A percentile compares a stretch with the other conserved stretches of the same genome.
These are phyloP conservation scores for Brachyrhaphis roseni DNA, from an alignment of 2,797 vertebrate genomes.

Conservation along the genomic window DNA sequence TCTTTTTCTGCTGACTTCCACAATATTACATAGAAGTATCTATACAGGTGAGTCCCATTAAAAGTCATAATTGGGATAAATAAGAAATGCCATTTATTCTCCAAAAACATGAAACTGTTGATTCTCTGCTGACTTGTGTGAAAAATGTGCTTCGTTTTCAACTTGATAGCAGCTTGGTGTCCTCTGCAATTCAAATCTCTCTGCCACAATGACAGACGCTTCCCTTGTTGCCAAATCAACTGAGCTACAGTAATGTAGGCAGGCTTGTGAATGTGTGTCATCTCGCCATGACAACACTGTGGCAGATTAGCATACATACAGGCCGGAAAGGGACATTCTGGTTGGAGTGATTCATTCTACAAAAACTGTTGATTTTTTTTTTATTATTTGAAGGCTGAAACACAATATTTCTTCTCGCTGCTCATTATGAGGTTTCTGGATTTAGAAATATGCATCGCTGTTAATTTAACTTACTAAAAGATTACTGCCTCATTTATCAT, in stretches of 20 bases:
- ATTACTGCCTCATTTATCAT: neutral
- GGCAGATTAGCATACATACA: neutral
- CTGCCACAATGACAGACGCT: conserved; percentile 7
- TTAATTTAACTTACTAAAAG: neutral
- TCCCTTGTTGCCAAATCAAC: conserved; percentile 6
- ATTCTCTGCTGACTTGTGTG: neutral
- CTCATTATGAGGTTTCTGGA: neutral
- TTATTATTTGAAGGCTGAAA: neutral
- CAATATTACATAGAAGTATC: neutral
- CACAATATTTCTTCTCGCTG: neutral
- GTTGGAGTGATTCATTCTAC: neutral
- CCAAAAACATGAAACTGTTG: neutral
- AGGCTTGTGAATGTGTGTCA: neutral
- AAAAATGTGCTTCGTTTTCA: neutral
- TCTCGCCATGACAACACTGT: neutral
- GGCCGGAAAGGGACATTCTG: neutral
- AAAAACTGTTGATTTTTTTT: neutral
- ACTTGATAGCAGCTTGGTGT: neutral
- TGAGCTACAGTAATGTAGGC: neutral
- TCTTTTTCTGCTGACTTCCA: too few relatives aligned
- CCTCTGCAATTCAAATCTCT: conserved; percentile 4
- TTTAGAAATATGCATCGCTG: neutral
- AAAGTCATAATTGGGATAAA: neutral
- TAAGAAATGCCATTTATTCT: neutral
- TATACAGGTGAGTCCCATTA: neutral